A percentile compares a stretch with the other conserved stretches of the same genome.
These are phyloP conservation scores for Pelagia noctiluca DNA, from an alignment of 30 jellyfish, hydroid and myxozoan genomes.

Conservation along the genomic window DNA sequence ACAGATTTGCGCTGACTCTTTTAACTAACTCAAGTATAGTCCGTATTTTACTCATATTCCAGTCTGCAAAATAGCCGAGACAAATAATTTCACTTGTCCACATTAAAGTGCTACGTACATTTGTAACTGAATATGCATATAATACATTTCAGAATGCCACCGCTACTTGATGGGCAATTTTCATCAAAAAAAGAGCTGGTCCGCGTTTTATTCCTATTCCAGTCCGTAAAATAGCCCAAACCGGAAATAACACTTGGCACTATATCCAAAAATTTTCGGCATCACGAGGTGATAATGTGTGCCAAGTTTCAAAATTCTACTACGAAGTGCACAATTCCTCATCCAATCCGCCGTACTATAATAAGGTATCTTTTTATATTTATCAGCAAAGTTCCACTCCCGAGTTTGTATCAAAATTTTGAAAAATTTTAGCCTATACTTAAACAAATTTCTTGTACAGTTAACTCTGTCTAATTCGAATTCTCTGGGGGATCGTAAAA, in stretches of 20 bases:
- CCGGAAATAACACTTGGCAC: conserved; percentile 5
- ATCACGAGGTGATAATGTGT: not conserved
- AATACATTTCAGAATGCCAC: not conserved
- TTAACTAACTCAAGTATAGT: not conserved
- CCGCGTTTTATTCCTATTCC: not conserved
- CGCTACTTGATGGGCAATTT: not conserved
- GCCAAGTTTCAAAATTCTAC: not conserved
- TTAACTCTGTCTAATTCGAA: too few species aligned
- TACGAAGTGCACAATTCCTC: conserved; percentile 6
- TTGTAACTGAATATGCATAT: not conserved
- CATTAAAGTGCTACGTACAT: not conserved
- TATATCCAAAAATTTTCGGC: not conserved
- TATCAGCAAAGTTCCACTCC: too few species aligned
- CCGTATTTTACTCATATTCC: conserved; percentile 8
- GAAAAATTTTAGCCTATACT: too few species aligned
- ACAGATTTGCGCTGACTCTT: not conserved
- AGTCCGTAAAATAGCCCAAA: conserved; percentile 1
- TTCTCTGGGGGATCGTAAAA: too few species aligned
- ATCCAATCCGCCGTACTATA: conserved; percentile 4
- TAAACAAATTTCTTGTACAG: too few species aligned
- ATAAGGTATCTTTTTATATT: too few species aligned
- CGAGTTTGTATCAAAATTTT: too few species aligned
- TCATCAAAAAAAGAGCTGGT: not conserved
- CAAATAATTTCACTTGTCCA: not conserved
- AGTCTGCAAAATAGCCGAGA: conserved; percentile 22